Evolutionary conservation across 2,113 vertebrate species (phyloP), one percentile per base, ranked within the genome.

Genomic region (Brachionichthys hirsutus): DNA sequence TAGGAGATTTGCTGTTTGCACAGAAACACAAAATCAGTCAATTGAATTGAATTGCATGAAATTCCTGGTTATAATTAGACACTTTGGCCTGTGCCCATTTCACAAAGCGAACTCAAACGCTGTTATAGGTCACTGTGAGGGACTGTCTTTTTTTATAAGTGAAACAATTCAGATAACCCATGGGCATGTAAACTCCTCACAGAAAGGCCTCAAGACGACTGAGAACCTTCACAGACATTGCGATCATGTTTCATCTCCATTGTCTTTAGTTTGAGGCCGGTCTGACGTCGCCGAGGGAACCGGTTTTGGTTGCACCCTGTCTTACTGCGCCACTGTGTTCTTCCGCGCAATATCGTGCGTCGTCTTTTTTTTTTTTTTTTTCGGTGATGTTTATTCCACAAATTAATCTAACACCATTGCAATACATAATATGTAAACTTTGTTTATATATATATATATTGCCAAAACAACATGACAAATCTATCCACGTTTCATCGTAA

Each of bases 301-400:
- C 14, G 2, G 45, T 24, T 24, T 67, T 11, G 16, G 52, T 35
- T 57, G 49, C 55, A 38, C 49, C 54, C 41, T 12, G 67, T 65
- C 36, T 58, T 60, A 64, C 67, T 87, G 77, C 73, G 46, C 59
- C 67, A 81, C 8, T 54, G 65, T 87, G 18, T 87, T 51, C 82
- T 20, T 85, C 82, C 88, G 85, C 86, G 16, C 12, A n/a, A 1
- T 14, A 11, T 3, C 8, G 3, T 54, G 60, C 8, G 0, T 1
- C 20, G n/a, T 45, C 12, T 10, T 1, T 19, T 30, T 30, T 30
- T 6, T 6, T 30, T 30, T 30, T 4, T 30, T 30, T 30, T 30
- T 30, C 4, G 5, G 24, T 30, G 24, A 30, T 4, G 8, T 30
- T 30, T 30, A 30, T 30, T 30, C 1, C 24, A 8, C 24, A 2